phyloP scores from a whole-genome alignment of 2,113 vertebrate species.

The Lepus americanus region DNA sequence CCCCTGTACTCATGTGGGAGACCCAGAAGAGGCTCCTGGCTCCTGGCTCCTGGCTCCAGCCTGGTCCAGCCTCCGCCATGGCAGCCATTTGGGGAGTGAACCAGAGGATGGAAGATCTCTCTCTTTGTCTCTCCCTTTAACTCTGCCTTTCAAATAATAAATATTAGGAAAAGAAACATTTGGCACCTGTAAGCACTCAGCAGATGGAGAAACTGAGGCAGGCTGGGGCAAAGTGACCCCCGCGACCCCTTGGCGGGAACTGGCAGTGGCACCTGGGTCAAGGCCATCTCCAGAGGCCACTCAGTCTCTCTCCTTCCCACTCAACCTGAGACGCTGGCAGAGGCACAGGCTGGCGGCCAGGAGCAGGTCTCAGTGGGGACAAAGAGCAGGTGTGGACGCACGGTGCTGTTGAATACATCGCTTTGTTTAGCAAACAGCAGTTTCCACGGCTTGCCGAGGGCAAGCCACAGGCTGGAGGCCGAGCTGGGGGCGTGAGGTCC shows the following conservation, averaged over 20 bases:
- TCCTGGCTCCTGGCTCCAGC: too few relatives aligned
- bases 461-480: fast-evolving
- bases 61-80: too few relatives aligned
- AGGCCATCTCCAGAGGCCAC: not conserved
- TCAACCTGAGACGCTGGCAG: not conserved
- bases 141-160: too few relatives aligned
- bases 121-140: too few relatives aligned
- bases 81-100: too few relatives aligned
- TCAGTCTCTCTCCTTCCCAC: not conserved
- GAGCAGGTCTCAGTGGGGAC: not conserved
- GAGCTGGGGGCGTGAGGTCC: not conserved
- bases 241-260: not conserved
- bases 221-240: not conserved
- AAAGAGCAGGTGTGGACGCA: too few relatives aligned
- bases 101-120: too few relatives aligned
- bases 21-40: too few relatives aligned
- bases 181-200: not conserved
- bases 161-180: too few relatives aligned
- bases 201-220: not conserved
- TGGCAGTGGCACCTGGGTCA: fast-evolving
- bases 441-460: fast-evolving
- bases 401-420: not conserved
- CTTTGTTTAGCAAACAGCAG: not conserved
- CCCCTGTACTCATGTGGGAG: too few relatives aligned
- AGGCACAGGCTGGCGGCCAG: not conserved